A percentile compares a stretch with the other conserved stretches of the same genome.
Evolutionary conservation across 2,113 vertebrate genomes (phyloP).

Genomic region (Dendropsophus ebraccatus): DNA sequence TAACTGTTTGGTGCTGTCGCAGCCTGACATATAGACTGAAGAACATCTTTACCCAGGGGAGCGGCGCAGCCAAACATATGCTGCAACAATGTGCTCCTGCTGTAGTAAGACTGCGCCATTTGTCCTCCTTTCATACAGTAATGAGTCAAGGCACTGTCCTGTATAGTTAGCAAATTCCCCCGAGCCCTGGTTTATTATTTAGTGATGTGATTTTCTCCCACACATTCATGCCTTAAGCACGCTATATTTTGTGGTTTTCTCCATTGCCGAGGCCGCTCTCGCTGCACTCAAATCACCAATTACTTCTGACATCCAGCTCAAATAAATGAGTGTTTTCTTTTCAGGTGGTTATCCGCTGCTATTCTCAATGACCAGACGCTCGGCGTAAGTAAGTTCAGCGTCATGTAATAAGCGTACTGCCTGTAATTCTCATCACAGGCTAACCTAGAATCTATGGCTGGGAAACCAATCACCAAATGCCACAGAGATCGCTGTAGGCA

Average conservation of each 20-base stretch:
- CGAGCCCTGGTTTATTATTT: background rate
- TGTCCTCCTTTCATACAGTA: background rate
- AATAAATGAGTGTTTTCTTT: slow-evolving; percentile 31
- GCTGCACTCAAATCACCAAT: background rate
- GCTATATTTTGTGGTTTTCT: slow-evolving; percentile 46
- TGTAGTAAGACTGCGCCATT: background rate
- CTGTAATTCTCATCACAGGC: background rate
- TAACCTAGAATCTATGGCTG: background rate
- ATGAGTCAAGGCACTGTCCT: too few species aligned
- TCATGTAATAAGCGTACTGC: background rate
- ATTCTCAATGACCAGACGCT: background rate
- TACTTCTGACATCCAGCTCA: background rate
- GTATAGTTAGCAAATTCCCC: background rate
- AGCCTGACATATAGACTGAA: too few species aligned
- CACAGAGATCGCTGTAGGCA: background rate
- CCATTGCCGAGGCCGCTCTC: background rate
- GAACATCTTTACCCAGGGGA: background rate
- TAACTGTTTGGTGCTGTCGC: too few species aligned
- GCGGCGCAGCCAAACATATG: background rate
- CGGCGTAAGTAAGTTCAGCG: background rate
- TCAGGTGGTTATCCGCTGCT: background rate
- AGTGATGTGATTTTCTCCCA: background rate
- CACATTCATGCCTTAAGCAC: slow-evolving; percentile 10
- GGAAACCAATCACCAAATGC: background rate
- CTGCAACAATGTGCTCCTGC: too few species aligned